phyloP scores from a whole-genome alignment of 2,797 vertebrate species.

The Acrocephalus scirpaceus region DNA sequence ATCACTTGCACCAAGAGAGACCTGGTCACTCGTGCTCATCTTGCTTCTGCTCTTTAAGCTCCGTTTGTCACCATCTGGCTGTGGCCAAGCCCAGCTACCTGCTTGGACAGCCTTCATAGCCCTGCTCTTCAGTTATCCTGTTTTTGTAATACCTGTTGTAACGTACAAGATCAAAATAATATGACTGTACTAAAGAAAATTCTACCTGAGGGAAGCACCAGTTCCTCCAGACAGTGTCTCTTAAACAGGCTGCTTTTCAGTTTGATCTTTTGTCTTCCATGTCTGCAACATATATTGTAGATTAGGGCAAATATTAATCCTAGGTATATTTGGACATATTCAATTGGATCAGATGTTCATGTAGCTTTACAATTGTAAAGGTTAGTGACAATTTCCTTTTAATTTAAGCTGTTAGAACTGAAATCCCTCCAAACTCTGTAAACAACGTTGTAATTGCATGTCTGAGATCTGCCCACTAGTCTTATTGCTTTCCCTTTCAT shows the following conservation, averaged over 20 bases:
- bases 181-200: neutral
- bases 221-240: neutral
- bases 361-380: neutral
- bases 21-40: accelerated
- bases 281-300: neutral
- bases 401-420: neutral
- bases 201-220: neutral
- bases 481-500: neutral
- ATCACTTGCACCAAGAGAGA: neutral
- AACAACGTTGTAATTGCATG: neutral
- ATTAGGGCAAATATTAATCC: neutral
- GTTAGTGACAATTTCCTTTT: neutral
- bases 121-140: neutral
- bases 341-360: neutral
- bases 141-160: neutral
- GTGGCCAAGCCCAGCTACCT: neutral
- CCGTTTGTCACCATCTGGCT: neutral
- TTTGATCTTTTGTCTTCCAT: neutral
- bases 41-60: neutral
- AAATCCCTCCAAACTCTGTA: neutral
- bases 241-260: neutral
- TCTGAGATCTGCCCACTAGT: neutral
- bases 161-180: neutral
- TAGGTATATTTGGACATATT: neutral
- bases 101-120: neutral